A percentile compares a stretch with the other conserved stretches of the same genome.
Conservation (phyloP, 2,888 invertebrate genomes). For the Perithous albicinctus region DNA sequence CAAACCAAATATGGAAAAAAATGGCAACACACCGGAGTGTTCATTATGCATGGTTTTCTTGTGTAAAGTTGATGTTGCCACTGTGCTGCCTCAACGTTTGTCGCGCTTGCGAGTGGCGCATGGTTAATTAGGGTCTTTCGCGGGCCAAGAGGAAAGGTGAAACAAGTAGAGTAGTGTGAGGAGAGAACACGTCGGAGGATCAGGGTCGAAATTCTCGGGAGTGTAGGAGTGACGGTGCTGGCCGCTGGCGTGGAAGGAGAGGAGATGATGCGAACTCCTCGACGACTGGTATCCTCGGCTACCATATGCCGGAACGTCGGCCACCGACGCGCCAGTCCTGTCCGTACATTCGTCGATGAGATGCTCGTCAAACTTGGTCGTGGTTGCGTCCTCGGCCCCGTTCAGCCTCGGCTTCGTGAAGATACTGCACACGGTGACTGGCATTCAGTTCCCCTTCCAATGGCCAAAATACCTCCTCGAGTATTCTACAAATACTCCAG, state of each 20-base stretch:
- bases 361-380: conserved; percentile 48
- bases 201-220: conserved; percentile 66
- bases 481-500: too few relatives aligned
- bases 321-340: conserved; percentile 26
- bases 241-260: conserved; percentile 28
- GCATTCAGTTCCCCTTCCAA: not conserved
- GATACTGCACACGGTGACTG: not conserved
- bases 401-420: not conserved
- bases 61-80: not conserved
- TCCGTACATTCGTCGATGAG: conserved; percentile 52
- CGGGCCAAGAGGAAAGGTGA: conserved; percentile 41
- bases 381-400: conserved; percentile 14
- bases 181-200: conserved; percentile 31
- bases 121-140: conserved; percentile 77
- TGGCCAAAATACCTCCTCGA: too few relatives aligned
- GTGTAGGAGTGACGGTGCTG: conserved; percentile 64
- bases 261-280: conserved; percentile 46
- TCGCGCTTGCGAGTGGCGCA: conserved; percentile 70
- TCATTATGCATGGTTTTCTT: conserved; percentile 5
- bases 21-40: too few relatives aligned
- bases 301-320: conserved; percentile 24
- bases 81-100: conserved; percentile 47
- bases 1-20: not conserved
- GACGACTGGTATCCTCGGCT: conserved; percentile 40
- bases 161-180: conserved; percentile 45